Base-by-base conservation (phyloP, 1,140 invertebrate genomes). In the Drosophila sechellia region DNA sequence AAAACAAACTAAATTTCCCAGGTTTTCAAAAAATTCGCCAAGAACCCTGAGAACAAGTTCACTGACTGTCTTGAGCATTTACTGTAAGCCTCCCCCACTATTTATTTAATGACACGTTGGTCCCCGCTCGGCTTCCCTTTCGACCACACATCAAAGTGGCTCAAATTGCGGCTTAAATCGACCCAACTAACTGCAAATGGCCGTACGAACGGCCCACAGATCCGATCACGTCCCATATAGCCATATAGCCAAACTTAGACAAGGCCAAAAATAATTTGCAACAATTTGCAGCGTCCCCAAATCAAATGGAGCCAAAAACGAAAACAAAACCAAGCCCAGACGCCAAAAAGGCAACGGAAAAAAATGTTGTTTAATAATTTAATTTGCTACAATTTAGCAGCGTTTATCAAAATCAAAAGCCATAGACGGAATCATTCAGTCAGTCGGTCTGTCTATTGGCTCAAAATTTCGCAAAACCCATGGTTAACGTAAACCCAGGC, bases 361-460 rank as follows among this genome's bases (percentile, higher is more conserved):
- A 89, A 80, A 89, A 89, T 90, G 84, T 81, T 72, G 65, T 89
- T 90, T 90, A 90, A 90, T 90, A 90, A 90, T 90, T 91, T 90
- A 90, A 90, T 90, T 90, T 90, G 87, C 89, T 80, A 90, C 87
- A 90, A 90, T 90, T 90, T 90, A 90, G 83, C 83, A 90, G 49
- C 87, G 87, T 90, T 90, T 90, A 90, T 90, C 87, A 89, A 84
- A 89, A 84, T 77, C 80, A 69, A 79, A 76, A 81, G 69, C 77
- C 63, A 81, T 64, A 81, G 78, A 78, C 74, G 72, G 73, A 77
- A 77, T 77, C 74, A 77, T 31, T 77, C 73, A 77, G 72, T 75
- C 70, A 68, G 53, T 55, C 37, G 65, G 53, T 42, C 35, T 17
- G 22, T 52, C 64, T 68, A 65, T 68, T 68, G 60, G 58, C 69